Evolutionary conservation across 1,140 invertebrate genomes (phyloP).

Genomic region (Spodoptera litura): DNA sequence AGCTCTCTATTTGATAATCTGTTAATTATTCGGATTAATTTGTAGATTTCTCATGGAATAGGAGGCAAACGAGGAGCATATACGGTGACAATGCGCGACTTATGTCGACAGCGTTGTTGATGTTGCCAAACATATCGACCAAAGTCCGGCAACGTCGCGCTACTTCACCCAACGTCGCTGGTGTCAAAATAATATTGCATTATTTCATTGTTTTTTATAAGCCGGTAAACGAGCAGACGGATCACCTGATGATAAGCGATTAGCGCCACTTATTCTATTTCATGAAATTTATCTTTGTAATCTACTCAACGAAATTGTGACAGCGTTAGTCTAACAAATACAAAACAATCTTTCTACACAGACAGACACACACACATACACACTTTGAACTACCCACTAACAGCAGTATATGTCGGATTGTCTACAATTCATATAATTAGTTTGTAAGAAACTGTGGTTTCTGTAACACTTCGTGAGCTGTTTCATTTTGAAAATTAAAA

Average conservation of each 20-base stretch:
- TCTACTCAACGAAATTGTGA: background rate
- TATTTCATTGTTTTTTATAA: no score
- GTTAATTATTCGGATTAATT: background rate
- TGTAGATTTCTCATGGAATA: no score
- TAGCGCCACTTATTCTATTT: background rate
- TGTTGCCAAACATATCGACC: no score
- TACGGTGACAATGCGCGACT: no score
- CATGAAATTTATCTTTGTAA: background rate
- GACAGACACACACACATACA: background rate
- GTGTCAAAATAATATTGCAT: no score
- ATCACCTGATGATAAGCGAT: no score
- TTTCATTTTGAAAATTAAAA: slow-evolving; percentile 17
- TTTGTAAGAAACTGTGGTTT: slow-evolving; percentile 15
- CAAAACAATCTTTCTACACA: background rate
- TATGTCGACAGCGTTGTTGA: no score
- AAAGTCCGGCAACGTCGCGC: no score
- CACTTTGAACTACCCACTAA: slow-evolving; percentile 11
- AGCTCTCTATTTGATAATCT: background rate
- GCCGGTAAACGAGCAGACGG: no score
- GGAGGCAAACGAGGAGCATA: no score
- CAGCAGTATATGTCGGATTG: background rate
- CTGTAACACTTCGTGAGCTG: background rate
- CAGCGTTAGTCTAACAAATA: background rate
- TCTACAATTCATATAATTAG: slow-evolving; percentile 23
- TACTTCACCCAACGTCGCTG: no score